Evolutionary conservation across 2,888 invertebrate genomes (phyloP).

Genomic region (Gryllus longicercus): DNA sequence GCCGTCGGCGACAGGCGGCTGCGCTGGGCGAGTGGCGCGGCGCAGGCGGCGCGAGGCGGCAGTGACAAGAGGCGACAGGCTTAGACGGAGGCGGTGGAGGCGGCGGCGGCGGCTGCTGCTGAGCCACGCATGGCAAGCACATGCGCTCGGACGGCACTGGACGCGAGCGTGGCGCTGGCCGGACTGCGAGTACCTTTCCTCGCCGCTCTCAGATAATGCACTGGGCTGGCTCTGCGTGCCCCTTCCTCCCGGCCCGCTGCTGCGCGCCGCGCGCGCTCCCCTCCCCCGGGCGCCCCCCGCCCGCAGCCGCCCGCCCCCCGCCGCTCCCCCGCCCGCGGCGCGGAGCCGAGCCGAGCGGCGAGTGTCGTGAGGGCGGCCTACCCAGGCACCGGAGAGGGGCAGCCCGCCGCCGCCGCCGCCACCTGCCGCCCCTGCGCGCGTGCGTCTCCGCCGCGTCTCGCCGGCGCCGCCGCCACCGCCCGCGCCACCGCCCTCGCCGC

Average conservation of each 20-base stretch:
- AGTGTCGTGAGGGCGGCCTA: slow-evolving; percentile 17
- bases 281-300: background rate
- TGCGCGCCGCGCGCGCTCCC: background rate
- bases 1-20: background rate
- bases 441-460: slow-evolving; percentile 1
- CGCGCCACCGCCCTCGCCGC: background rate
- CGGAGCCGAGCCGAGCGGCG: background rate
- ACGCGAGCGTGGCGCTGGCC: slow-evolving; percentile 8
- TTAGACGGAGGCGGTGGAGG: background rate
- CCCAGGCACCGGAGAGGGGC: background rate
- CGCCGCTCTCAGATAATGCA: background rate
- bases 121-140: background rate
- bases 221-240: background rate
- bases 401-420: background rate
- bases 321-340: slow-evolving; percentile 4
- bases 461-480: background rate
- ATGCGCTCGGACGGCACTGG: slow-evolving; percentile 1
- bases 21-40: background rate
- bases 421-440: slow-evolving; percentile 3
- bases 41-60: background rate
- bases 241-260: slow-evolving; percentile 17
- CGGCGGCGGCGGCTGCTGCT: background rate
- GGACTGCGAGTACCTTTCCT: slow-evolving; percentile 7
- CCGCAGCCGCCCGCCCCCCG: background rate
- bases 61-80: background rate